These are phyloP conservation scores for Acromyrmex heyeri DNA, from an alignment of 1,140 invertebrate genomes.

Conservation along the genomic window DNA sequence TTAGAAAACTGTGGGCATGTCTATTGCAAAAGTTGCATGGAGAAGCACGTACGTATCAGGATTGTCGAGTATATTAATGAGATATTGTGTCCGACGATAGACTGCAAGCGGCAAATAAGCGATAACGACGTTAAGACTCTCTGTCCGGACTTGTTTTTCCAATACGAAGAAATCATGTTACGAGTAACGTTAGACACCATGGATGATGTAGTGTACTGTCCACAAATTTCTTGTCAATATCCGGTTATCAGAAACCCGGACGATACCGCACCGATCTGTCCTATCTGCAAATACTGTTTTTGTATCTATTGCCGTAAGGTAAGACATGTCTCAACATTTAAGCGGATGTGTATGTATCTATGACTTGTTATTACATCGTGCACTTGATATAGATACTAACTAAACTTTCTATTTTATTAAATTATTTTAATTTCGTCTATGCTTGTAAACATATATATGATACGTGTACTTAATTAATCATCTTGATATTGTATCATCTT, in stretches of 20 bases:
- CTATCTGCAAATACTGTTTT: conserved; percentile 88
- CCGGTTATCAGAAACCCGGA: conserved; percentile 85
- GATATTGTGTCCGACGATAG: conserved; percentile 65
- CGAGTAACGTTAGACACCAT: conserved; percentile 87
- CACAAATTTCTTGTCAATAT: conserved; percentile 87
- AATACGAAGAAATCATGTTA: conserved; percentile 88
- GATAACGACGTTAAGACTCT: conserved; percentile 79
- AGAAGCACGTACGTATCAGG: conserved; percentile 52
- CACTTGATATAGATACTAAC: too few relatives aligned
- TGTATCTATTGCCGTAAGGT: conserved; percentile 88
- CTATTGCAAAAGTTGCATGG: conserved; percentile 70
- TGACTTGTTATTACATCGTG: neutral
- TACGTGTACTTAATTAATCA: too few relatives aligned
- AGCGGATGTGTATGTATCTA: neutral
- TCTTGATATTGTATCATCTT: too few relatives aligned
- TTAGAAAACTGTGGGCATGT: conserved; percentile 68
- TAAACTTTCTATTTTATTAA: too few relatives aligned
- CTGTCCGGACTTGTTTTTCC: conserved; percentile 85
- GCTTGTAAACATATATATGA: too few relatives aligned
- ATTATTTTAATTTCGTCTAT: too few relatives aligned
- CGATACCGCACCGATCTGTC: conserved; percentile 87
- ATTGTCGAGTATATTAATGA: conserved; percentile 54
- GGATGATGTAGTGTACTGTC: conserved; percentile 88
- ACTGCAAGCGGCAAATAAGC: conserved; percentile 55
- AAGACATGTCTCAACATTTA: neutral